Percentiles rank a stretch among this genome's conserved stretches.
phyloP scores from a whole-genome alignment of 2,797 vertebrate genomes.

The Acanthis flammea region DNA sequence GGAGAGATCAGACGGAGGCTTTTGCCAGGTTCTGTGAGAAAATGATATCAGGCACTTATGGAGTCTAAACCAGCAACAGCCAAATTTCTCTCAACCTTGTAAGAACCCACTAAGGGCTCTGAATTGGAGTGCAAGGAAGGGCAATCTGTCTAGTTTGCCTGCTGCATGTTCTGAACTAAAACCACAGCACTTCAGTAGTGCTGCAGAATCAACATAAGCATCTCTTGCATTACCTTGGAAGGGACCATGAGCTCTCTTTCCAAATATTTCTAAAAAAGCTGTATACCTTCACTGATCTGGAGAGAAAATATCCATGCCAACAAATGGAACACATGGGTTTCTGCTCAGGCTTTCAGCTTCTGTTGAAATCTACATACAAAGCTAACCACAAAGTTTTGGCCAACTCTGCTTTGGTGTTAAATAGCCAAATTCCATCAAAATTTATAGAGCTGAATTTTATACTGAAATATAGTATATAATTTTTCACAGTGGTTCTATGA shows the following conservation, averaged over 20 bases:
- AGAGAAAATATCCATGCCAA: background rate
- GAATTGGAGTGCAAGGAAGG: conserved; percentile 21
- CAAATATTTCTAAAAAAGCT: background rate
- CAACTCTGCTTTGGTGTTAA: background rate
- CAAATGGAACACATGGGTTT: background rate
- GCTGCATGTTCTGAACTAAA: background rate
- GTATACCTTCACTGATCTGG: background rate
- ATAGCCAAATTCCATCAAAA: background rate
- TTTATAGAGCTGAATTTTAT: background rate
- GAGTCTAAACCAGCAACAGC: conserved; percentile 12
- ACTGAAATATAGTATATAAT: background rate
- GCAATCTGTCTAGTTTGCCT: background rate
- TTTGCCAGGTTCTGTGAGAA: conserved; percentile 4
- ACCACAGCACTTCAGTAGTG: background rate
- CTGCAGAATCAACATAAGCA: background rate
- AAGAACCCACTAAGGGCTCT: conserved; percentile 27
- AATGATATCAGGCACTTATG: conserved; percentile 4
- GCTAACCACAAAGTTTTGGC: background rate
- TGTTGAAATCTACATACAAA: conserved; percentile 1
- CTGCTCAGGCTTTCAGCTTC: background rate
- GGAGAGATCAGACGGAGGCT: background rate
- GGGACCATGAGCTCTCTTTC: background rate
- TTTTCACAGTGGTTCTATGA: background rate
- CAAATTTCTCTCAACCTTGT: conserved; percentile 25
- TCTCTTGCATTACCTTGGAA: background rate